Conservation (phyloP, 2,888 invertebrate species). For the Coelopa pilipes region DNA sequence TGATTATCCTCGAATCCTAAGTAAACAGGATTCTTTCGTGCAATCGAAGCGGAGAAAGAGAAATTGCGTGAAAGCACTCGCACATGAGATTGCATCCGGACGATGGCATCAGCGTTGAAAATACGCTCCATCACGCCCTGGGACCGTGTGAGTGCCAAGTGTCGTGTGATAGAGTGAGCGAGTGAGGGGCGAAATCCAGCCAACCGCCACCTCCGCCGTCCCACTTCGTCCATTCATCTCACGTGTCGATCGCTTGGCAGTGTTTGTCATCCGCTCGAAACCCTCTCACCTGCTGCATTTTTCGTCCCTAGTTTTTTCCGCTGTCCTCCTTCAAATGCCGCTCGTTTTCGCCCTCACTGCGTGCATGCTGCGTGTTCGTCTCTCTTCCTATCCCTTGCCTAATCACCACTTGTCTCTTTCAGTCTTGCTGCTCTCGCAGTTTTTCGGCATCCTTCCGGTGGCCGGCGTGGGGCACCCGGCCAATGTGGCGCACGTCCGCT, state of each 20-base stretch:
- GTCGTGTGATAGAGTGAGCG: too few relatives aligned
- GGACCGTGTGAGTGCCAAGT: constrained; percentile 63
- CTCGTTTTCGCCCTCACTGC: neutral
- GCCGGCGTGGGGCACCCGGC: constrained; percentile 65
- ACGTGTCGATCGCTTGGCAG: neutral
- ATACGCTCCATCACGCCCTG: constrained; percentile 68
- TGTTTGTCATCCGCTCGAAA: neutral
- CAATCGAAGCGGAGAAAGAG: neutral
- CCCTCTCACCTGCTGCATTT: neutral
- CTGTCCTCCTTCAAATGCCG: neutral
- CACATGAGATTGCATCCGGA: constrained; percentile 32
- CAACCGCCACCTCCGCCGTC: too few relatives aligned
- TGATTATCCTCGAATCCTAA: too few relatives aligned
- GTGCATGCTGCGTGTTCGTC: too few relatives aligned
- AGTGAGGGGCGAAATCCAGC: constrained; percentile 4
- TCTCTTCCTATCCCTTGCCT: neutral
- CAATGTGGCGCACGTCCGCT: constrained; percentile 56
- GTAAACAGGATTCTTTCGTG: neutral
- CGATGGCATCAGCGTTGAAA: constrained; percentile 41
- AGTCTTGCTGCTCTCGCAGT: constrained; percentile 69
- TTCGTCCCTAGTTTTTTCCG: neutral
- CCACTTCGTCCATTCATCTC: neutral
- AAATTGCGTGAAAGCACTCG: constrained; percentile 22
- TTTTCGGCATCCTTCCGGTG: constrained; percentile 70
- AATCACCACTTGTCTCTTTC: neutral